Evolutionary conservation across 1,140 invertebrate species (phyloP).

Genomic region (Cherax destructor): DNA sequence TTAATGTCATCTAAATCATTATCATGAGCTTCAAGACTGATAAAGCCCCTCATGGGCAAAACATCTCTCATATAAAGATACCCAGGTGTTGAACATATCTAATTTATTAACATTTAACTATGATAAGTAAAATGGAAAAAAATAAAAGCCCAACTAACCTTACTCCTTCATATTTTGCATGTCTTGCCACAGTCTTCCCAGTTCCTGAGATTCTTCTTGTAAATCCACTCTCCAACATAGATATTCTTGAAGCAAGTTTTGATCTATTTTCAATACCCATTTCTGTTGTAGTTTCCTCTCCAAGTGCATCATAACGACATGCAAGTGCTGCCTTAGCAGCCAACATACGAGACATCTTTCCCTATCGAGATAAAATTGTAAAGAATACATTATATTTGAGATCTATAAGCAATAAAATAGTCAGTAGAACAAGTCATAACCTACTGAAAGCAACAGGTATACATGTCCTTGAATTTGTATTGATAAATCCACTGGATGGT

Average conservation of each 20-base stretch:
- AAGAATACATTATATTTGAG: no score
- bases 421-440: no score
- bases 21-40: no score
- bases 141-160: slow-evolving; percentile 72
- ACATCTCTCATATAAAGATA: no score
- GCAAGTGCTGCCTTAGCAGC: slow-evolving; percentile 96
- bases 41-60: no score
- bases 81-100: no score
- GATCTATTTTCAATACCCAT: slow-evolving; percentile 91
- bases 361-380: slow-evolving; percentile 40
- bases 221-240: slow-evolving; percentile 89
- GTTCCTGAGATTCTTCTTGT: slow-evolving; percentile 86
- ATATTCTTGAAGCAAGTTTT: slow-evolving; percentile 87
- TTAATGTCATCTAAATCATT: no score
- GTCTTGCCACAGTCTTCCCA: slow-evolving; percentile 89
- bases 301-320: slow-evolving; percentile 95
- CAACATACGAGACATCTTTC: slow-evolving; percentile 95
- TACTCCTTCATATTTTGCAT: slow-evolving; percentile 93
- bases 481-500: no score
- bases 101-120: no score
- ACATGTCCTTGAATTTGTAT: no score
- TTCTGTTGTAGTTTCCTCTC: slow-evolving; percentile 88
- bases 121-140: background rate
- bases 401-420: no score
- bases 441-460: no score